These are phyloP conservation scores for Adelges cooleyi DNA, from an alignment of 1,140 invertebrate genomes.

Conservation along the genomic window DNA sequence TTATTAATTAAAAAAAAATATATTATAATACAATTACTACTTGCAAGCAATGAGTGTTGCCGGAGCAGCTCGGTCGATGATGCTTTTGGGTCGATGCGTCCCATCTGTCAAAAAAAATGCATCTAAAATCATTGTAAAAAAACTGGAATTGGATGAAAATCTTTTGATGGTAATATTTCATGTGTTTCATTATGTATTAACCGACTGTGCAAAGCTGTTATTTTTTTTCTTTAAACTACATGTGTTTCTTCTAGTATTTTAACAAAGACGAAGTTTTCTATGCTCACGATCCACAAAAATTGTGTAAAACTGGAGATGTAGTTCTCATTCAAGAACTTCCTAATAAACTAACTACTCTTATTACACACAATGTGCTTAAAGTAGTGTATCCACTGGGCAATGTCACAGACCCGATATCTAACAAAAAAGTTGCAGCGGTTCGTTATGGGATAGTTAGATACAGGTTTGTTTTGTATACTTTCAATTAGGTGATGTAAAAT, in stretches of 20 bases:
- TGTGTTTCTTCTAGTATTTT: slow-evolving; percentile 55
- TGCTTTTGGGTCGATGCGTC: slow-evolving; percentile 53
- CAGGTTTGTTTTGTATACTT: slow-evolving; percentile 38
- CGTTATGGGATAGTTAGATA: slow-evolving; percentile 43
- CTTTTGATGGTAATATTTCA: slow-evolving; percentile 58
- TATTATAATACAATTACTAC: too few relatives aligned
- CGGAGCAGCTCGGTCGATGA: background rate
- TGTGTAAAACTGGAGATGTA: slow-evolving; percentile 68
- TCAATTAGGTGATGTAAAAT: background rate
- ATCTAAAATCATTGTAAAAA: slow-evolving; percentile 57
- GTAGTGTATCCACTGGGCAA: slow-evolving; percentile 71
- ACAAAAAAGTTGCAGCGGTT: slow-evolving; percentile 56
- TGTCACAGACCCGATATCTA: slow-evolving; percentile 67
- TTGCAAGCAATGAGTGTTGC: background rate
- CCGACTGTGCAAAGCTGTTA: background rate
- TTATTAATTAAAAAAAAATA: too few relatives aligned
- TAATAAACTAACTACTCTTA: slow-evolving; percentile 56
- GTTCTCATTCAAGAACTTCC: slow-evolving; percentile 63
- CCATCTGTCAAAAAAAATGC: slow-evolving; percentile 61
- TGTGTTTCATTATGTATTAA: slow-evolving; percentile 1
- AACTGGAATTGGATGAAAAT: slow-evolving; percentile 54
- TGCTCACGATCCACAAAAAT: slow-evolving; percentile 61
- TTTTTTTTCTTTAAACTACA: slow-evolving; percentile 8
- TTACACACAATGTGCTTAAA: slow-evolving; percentile 66
- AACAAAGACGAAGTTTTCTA: slow-evolving; percentile 54